Percentiles rank a stretch among this genome's conserved stretches.
Conservation (phyloP, 2,888 invertebrate species). For the Rhagophthalmus giganteus region DNA sequence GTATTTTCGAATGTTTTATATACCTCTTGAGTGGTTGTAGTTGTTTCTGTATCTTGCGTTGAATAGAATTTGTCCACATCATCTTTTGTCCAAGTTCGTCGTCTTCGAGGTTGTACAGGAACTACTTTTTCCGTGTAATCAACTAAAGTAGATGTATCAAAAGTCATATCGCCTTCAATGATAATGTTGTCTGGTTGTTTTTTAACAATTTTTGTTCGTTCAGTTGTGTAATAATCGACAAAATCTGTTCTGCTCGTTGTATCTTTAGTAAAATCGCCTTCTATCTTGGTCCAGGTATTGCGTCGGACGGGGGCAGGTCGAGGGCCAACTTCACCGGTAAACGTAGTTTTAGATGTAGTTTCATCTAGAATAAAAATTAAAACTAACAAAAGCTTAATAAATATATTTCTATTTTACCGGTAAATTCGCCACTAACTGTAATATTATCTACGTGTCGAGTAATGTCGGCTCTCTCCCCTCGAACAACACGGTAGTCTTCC, state of each 20-base stretch:
- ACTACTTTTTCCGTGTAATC: conserved; percentile 65
- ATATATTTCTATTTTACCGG: conserved; percentile 55
- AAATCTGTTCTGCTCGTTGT: conserved; percentile 71
- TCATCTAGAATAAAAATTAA: conserved; percentile 60
- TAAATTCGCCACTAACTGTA: conserved; percentile 67
- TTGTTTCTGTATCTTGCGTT: conserved; percentile 59
- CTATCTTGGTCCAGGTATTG: conserved; percentile 77
- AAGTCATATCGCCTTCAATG: conserved; percentile 69
- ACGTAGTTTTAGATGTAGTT: conserved; percentile 71
- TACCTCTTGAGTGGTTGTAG: conserved; percentile 70
- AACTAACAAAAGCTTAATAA: neutral
- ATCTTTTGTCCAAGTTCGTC: conserved; percentile 73
- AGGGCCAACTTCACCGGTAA: conserved; percentile 68
- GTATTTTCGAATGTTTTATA: conserved; percentile 65
- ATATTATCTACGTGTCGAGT: conserved; percentile 68
- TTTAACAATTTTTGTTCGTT: conserved; percentile 63
- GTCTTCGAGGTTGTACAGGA: conserved; percentile 61
- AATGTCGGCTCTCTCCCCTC: conserved; percentile 67
- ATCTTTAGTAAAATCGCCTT: conserved; percentile 72
- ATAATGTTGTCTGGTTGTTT: conserved; percentile 68
- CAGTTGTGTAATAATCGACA: conserved; percentile 62
- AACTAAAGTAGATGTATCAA: conserved; percentile 65
- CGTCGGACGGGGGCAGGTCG: conserved; percentile 68
- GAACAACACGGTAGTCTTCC: conserved; percentile 64
- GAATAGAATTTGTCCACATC: conserved; percentile 71